Evolutionary conservation across 2,797 vertebrate species (phyloP), one percentile per base, ranked within the genome.

Genomic region (Hybognathus amarus): DNA sequence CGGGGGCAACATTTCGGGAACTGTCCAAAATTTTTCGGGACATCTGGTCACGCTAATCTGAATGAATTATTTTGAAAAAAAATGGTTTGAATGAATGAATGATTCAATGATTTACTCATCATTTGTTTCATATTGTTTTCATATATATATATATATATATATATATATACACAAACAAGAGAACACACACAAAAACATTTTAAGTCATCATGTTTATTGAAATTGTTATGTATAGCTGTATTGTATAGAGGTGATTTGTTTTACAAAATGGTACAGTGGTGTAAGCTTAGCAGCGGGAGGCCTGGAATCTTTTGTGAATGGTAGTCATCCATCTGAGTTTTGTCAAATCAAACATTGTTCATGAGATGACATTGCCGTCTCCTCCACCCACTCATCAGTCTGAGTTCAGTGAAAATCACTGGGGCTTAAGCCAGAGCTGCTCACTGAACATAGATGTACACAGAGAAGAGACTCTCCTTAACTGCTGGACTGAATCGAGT

Each of bases 401-500:
- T 40, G 64, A 70, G 77, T 75, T 63, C 42, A 54, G 59, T 80
- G 67, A 67, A 71, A 82, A 80, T 36, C 52, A 82, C 75, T 15
- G 82, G 59, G 47, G 36, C 50, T 61, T 47, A 33, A n/a, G 47
- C 45, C 64, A 64, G 13, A 33, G 77, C 81, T 61, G 63, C 63
- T 77, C 71, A 82, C n/a, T 47, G 54, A 73, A 84, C 68, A 11
- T 36, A 70, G 79, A 71, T 27, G 24, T 40, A 75, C 54, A 45
- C 77, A 70, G 63, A 63, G 85, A 76, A 59, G 45, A 79, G n/a
- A 82, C 66, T 83, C 68, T 85, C 24, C 59, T 77, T 75, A 78
- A 87, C 83, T 84, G 82, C 59, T 83, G 77, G 40, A 42, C 70
- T 83, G 79, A 80, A 82, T 79, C 78, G 52, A 76, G 56, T 86